Conservation (phyloP, 2,797 vertebrate genomes). For the Poecilia gillii region DNA sequence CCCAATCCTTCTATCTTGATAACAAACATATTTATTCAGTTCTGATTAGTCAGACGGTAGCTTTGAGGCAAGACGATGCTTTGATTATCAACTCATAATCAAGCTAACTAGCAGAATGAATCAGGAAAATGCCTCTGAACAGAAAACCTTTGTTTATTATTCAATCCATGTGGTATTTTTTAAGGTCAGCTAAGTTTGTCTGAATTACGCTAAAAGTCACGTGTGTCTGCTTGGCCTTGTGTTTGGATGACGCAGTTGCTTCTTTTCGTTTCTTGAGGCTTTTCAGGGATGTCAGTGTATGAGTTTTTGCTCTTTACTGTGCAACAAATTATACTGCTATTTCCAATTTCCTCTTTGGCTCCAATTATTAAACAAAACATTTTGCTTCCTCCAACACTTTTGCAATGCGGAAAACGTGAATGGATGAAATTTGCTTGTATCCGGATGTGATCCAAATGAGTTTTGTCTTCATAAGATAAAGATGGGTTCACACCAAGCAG, state of each 20-base stretch:
- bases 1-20: conserved; percentile 5
- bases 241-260: conserved; percentile 53
- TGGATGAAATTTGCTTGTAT: background rate
- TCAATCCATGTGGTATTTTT: conserved; percentile 67
- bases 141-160: conserved; percentile 68
- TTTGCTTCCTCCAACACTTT: background rate
- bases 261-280: conserved; percentile 49
- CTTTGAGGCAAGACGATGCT: conserved; percentile 45
- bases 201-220: conserved; percentile 65
- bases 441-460: background rate
- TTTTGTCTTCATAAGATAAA: background rate
- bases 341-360: background rate
- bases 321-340: background rate
- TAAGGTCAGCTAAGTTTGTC: conserved; percentile 64
- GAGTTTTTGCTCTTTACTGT: conserved; percentile 30
- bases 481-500: background rate
- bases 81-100: conserved; percentile 66
- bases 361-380: background rate
- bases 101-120: conserved; percentile 48
- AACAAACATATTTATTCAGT: conserved; percentile 41
- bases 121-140: conserved; percentile 62
- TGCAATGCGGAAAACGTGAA: background rate
- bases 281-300: conserved; percentile 40
- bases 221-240: conserved; percentile 53
- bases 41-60: conserved; percentile 51